Base-by-base conservation (phyloP, 2,797 vertebrate species). In the Craterocephalus amniculus region DNA sequence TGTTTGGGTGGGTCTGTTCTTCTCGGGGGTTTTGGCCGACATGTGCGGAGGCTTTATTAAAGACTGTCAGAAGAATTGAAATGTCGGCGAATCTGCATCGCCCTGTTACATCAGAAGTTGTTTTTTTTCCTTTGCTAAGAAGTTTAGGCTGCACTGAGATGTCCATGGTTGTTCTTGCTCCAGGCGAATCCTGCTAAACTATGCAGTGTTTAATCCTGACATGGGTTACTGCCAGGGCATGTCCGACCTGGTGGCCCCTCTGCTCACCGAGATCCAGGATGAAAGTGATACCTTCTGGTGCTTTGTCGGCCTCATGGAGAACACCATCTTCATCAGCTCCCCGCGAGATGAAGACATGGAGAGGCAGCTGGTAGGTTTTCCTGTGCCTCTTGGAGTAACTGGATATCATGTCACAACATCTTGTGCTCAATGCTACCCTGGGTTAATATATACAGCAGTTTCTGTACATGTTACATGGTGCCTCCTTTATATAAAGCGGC, bases 251-350 rank as follows among this genome's bases (percentile, higher is more conserved):
- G 96, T 99, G 87, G 98, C 98, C n/a, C 98, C 98, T 0, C 92
- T 99, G 81, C 95, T 99, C 88, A 95, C 97, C 0, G 97, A 99
- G 92, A 93, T 99, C 83, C 93, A 96, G 80, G 98, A 99, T 24
- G 97, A 99, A 86, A 97, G 98, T 0, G 97, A 99, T 91, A 98
- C 98, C 32, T 99, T 99, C 93, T 99, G 98, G 98, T 99, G 98
- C 91, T 99, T 99, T 14, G 98, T 99, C 13, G 98, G 98, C 35
- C 74, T 99, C 90, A 99, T 99, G 98, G 98, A 99, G 93, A 98
- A 99, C 91, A 99, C 98, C 0, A 98, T 98, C 92, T 99, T 99
- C 83, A 93, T 98, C 93, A 99, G 98, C 91, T 97, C 97, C 0
- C 98, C 98, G 0, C 93, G 97, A 14, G 98, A 99, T 0, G 97